phyloP scores from a whole-genome alignment of 2,113 vertebrate species.

The Oncorhynchus nerka region DNA sequence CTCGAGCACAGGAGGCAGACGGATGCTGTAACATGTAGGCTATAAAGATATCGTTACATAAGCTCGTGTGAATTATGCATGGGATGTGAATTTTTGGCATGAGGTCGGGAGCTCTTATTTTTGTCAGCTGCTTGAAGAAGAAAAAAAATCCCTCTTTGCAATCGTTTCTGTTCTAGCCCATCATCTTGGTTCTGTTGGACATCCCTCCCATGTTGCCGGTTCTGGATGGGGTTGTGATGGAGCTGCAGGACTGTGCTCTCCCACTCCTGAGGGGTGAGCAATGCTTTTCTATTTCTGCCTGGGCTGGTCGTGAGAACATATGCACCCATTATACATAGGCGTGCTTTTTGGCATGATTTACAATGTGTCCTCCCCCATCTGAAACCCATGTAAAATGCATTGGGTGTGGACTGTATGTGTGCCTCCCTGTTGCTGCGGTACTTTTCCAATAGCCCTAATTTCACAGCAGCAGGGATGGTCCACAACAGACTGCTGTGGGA shows the following conservation, averaged over 20 bases:
- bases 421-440: background rate
- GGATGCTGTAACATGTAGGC: background rate
- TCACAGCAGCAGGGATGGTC: background rate
- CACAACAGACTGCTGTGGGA: background rate
- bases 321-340: background rate
- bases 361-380: constrained; percentile 1
- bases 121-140: too few species aligned
- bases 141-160: too few species aligned
- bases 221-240: constrained; percentile 93
- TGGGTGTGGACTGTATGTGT: background rate
- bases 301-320: background rate
- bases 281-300: too few species aligned
- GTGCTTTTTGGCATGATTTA: background rate
- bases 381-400: background rate
- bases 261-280: constrained; percentile 86
- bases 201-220: constrained; percentile 96
- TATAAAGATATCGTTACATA: constrained; percentile 22
- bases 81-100: background rate
- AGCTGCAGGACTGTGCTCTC: constrained; percentile 94
- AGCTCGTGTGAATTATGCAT: constrained; percentile 24
- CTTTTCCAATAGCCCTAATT: background rate
- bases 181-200: constrained; percentile 88
- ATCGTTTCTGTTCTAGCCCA: constrained; percentile 72
- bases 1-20: constrained; percentile 13
- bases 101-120: background rate